A percentile compares a stretch with the other conserved stretches of the same genome.
Evolutionary conservation across 2,797 vertebrate genomes (phyloP).

Genomic region (Enteromius fasciolatus): DNA sequence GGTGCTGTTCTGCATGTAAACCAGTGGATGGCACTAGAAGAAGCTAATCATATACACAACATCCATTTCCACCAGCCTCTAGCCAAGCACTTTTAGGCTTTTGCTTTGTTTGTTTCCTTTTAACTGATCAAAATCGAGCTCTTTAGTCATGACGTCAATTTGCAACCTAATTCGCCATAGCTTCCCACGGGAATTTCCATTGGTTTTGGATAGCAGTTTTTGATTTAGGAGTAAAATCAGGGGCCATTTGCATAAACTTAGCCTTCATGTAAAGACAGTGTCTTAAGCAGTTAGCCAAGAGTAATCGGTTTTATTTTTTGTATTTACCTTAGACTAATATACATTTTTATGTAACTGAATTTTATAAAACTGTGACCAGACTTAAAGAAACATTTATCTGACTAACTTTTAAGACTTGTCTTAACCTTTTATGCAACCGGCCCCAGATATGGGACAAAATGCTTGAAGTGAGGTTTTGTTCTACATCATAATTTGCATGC

Average conservation of each 20-base stretch:
- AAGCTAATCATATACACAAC: background rate
- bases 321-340: too few species aligned
- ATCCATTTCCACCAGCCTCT: background rate
- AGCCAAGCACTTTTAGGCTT: background rate
- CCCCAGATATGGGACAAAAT: background rate
- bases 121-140: background rate
- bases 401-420: too few species aligned
- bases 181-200: background rate
- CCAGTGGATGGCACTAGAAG: constrained; percentile 48
- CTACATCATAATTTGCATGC: background rate
- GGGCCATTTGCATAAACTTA: too few species aligned
- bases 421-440: too few species aligned
- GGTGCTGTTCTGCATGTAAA: constrained; percentile 25
- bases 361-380: too few species aligned
- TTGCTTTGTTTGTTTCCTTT: background rate
- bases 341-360: too few species aligned
- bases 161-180: background rate
- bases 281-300: too few species aligned
- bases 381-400: too few species aligned
- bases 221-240: background rate
- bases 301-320: too few species aligned
- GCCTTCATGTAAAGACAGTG: too few species aligned
- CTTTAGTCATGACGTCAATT: background rate
- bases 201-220: background rate
- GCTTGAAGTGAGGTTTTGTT: background rate